Percentiles rank a stretch among this genome's conserved stretches.
phyloP scores from a whole-genome alignment of 2,797 vertebrate species.

The Rhincodon typus region DNA sequence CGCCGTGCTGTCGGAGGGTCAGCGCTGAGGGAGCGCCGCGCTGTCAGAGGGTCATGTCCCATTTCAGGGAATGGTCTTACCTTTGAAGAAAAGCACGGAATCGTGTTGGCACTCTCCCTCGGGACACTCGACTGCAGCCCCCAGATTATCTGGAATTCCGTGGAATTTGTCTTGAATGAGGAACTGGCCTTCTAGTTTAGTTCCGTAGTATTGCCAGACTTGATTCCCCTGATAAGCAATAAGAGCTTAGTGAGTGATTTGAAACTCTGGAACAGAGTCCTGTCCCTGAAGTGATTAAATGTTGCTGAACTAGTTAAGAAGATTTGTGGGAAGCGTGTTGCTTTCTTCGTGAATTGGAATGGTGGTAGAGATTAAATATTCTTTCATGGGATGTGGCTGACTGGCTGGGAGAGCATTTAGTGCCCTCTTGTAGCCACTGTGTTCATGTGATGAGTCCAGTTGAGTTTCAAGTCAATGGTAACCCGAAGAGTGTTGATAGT shows the following conservation, averaged over 20 bases:
- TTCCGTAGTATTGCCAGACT: not conserved
- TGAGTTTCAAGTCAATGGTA: no score
- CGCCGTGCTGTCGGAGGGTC: no score
- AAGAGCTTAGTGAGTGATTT: not conserved
- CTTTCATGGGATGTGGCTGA: not conserved
- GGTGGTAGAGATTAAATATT: no score
- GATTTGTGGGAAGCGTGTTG: not conserved
- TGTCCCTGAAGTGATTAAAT: no score
- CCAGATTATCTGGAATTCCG: not conserved
- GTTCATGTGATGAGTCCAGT: no score
- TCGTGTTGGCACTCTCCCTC: not conserved
- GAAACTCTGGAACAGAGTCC: not conserved
- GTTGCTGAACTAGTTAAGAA: no score
- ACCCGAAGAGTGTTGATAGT: no score
- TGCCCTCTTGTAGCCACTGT: no score
- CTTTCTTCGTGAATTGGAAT: not conserved
- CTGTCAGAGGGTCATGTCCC: no score
- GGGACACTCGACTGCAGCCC: not conserved
- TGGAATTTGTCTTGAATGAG: not conserved
- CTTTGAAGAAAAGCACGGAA: not conserved
- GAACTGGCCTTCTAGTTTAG: not conserved
- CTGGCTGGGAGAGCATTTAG: no score
- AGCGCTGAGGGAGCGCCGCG: no score
- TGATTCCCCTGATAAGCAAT: not conserved
- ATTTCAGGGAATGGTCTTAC: not conserved